Evolutionary conservation across 2,797 vertebrate species (phyloP).

Genomic region (Schizothorax lantsangensis): DNA sequence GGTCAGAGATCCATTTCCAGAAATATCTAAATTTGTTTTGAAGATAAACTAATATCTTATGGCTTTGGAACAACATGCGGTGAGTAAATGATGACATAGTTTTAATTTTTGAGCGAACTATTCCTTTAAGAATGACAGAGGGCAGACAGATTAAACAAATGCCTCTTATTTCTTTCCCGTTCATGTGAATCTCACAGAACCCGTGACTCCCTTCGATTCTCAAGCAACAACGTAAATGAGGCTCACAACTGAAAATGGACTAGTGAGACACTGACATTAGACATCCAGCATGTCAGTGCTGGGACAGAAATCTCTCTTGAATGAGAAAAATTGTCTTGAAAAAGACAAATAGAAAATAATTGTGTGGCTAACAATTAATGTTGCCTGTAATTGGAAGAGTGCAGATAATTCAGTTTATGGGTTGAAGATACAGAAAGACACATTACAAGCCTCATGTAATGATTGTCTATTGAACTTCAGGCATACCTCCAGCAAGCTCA

Average conservation of each 20-base stretch:
- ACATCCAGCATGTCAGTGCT: slow-evolving; percentile 39
- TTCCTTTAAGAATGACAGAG: background rate
- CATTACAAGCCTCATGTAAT: slow-evolving; percentile 85
- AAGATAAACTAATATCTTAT: background rate
- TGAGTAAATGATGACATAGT: background rate
- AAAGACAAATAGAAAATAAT: background rate
- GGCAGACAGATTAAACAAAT: background rate
- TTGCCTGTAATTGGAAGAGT: slow-evolving; percentile 10
- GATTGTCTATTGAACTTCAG: slow-evolving; percentile 89
- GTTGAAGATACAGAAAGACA: slow-evolving; percentile 70
- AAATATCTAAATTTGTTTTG: background rate
- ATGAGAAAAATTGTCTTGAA: slow-evolving; percentile 11
- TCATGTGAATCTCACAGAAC: background rate
- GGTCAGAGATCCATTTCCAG: background rate
- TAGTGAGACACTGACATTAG: slow-evolving; percentile 38
- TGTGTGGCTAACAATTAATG: background rate
- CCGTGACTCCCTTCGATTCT: background rate
- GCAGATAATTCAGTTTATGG: slow-evolving; percentile 46
- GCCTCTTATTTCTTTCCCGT: background rate
- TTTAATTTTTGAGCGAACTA: background rate
- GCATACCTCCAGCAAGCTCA: slow-evolving; percentile 99
- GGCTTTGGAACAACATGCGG: background rate
- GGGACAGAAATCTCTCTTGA: background rate
- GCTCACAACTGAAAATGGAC: background rate
- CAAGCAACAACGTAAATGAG: slow-evolving; percentile 5